Conservation (phyloP, 2,113 vertebrate genomes). For the Motacilla tschutschensis region DNA sequence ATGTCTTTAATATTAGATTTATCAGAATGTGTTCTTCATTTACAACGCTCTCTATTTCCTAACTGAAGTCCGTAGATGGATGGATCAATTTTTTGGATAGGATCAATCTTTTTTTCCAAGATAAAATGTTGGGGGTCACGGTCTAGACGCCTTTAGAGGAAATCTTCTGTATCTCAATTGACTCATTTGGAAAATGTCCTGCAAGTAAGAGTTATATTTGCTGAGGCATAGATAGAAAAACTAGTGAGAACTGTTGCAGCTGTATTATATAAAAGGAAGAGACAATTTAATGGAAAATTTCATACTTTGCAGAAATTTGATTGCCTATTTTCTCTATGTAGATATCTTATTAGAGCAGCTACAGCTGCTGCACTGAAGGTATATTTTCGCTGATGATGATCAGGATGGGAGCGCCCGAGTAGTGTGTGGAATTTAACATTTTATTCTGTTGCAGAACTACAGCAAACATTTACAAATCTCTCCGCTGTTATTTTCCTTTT, state of each 20-base stretch:
- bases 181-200: slow-evolving; percentile 54
- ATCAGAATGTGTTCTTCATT: neutral
- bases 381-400: slow-evolving; percentile 60
- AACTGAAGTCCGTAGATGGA: neutral
- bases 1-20: slow-evolving; percentile 20
- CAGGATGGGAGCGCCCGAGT: slow-evolving; percentile 14
- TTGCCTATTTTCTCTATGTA: slow-evolving; percentile 80
- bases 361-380: slow-evolving; percentile 71
- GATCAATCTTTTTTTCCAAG: neutral
- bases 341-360: slow-evolving; percentile 69
- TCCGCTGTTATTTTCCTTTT: slow-evolving; percentile 51
- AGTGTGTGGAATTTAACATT: slow-evolving; percentile 45
- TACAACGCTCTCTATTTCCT: neutral
- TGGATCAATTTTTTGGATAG: neutral
- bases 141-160: neutral
- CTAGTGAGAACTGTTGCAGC: slow-evolving; percentile 70
- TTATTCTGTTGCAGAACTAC: slow-evolving; percentile 50
- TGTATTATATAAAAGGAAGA: slow-evolving; percentile 76
- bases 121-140: neutral
- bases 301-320: slow-evolving; percentile 79
- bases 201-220: slow-evolving; percentile 30
- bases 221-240: slow-evolving; percentile 60
- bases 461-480: slow-evolving; percentile 56
- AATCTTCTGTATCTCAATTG: slow-evolving; percentile 43
- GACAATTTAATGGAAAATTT: slow-evolving; percentile 75